Evolutionary conservation across 2,888 invertebrate genomes (phyloP), one percentile per base, ranked within the genome.

Genomic region (Cenopis cana): DNA sequence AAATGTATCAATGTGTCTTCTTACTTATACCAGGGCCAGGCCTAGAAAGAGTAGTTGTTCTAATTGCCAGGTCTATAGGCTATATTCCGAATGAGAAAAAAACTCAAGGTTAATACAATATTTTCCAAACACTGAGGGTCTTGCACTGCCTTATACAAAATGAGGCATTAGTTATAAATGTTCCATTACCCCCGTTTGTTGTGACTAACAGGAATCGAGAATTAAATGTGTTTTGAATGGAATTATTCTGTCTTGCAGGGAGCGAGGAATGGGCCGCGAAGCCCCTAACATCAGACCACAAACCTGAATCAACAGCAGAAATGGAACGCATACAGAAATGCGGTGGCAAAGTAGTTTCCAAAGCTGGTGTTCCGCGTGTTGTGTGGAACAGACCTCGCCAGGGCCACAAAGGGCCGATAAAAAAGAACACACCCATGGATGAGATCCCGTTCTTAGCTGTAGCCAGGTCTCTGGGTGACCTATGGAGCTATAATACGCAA

Each of bases 371-470:
- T 0, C 98, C 98, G 0, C 94, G 99, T 54, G 99, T 99, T 0
- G 99, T 99, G 0, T 99, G 99, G 99, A 98, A 98, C 88, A 95
- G 99, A 78, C 98, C 99, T 0, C 94, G 97, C 41, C 94, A 96
- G 50, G 97, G 98, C 11, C 93, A 93, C 80, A 94, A 94, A 77
- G 98, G 98, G 0, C 98, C 98, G 0, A 97, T 98, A 12, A 94
- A 98, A 64, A 95, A 98, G 76, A 98, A 97, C 59, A 98, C 98
- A 0, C 96, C 96, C 0, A 97, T 98, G 82, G 98, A 98, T 87
- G 98, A 98, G 88, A 98, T 99, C 81, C 98, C 99, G 0, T 99
- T 99, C 85, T 92, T 99, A 76, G 99, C 99, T 1, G 99, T 99
- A 14, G 99, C 99, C 1, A 95, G 99, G 79, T 98, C 99, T 49